phyloP scores from a whole-genome alignment of 2,888 invertebrate genomes.

The Elgonia sp. region DNA sequence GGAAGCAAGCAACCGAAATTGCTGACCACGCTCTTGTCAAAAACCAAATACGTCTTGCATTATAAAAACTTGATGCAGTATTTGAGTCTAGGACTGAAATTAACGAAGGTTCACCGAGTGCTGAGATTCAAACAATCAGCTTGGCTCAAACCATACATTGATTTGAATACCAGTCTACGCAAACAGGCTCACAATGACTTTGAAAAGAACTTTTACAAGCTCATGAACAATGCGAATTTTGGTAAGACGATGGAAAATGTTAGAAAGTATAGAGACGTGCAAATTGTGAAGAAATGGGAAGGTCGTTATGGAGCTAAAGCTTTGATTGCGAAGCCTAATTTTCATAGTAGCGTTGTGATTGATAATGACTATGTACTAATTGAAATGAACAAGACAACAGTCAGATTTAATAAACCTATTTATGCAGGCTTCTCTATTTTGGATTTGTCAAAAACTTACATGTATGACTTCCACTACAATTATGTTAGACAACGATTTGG shows the following conservation, averaged over 20 bases:
- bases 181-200: too few relatives aligned
- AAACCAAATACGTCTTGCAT: too few relatives aligned
- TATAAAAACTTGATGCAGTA: slow-evolving; percentile 38
- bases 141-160: slow-evolving; percentile 30
- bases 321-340: slow-evolving; percentile 23
- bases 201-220: too few relatives aligned
- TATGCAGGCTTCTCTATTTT: too few relatives aligned
- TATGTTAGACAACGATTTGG: slow-evolving; percentile 35
- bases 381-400: slow-evolving; percentile 46
- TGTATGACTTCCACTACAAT: slow-evolving; percentile 63
- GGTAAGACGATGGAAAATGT: slow-evolving; percentile 82
- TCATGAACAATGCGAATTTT: too few relatives aligned
- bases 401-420: slow-evolving; percentile 67
- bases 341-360: slow-evolving; percentile 19
- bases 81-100: slow-evolving; percentile 38
- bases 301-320: slow-evolving; percentile 75
- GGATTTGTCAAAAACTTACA: slow-evolving; percentile 60
- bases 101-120: slow-evolving; percentile 15
- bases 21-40: slow-evolving; percentile 20
- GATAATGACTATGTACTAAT: slow-evolving; percentile 27
- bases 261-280: slow-evolving; percentile 6
- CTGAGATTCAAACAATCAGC: too few relatives aligned
- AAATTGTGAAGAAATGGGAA: not conserved
- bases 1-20: slow-evolving; percentile 24
- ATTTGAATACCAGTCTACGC: slow-evolving; percentile 19